Conservation (phyloP, 2,113 vertebrate species). For the Nicator chloris region DNA sequence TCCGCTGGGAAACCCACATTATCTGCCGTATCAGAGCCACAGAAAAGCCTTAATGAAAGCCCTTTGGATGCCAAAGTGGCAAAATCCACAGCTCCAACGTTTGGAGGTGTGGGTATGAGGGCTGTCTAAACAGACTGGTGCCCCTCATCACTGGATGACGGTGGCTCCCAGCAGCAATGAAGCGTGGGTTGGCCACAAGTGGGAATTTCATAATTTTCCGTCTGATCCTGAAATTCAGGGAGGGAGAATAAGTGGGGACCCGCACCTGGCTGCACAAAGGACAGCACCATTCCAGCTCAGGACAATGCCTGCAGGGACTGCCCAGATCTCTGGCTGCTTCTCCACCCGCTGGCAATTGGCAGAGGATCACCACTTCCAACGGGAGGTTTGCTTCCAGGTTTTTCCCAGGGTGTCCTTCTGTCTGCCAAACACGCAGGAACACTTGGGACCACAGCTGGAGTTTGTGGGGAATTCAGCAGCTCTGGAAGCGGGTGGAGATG, state of each 20-base stretch:
- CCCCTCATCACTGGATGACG: fast-evolving
- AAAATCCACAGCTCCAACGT: not conserved
- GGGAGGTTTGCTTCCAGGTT: not conserved
- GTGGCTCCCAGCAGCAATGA: fast-evolving
- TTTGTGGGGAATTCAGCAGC: not conserved
- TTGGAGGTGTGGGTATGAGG: not conserved
- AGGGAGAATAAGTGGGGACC: not conserved
- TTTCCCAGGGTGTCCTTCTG: not conserved
- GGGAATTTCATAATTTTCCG: not conserved
- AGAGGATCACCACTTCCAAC: not conserved
- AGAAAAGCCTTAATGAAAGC: not conserved
- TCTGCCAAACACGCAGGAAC: not conserved
- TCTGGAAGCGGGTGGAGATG: not conserved
- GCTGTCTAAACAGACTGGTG: not conserved
- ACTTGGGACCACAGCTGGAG: not conserved
- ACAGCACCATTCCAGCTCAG: not conserved
- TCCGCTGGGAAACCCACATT: not conserved
- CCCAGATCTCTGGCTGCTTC: not conserved
- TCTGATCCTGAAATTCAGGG: not conserved
- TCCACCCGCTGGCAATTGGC: fast-evolving
- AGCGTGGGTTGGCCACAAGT: fast-evolving
- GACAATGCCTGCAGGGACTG: not conserved
- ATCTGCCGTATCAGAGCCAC: not conserved
- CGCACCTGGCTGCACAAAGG: fast-evolving
- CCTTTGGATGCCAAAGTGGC: not conserved